Percentiles rank a stretch among this genome's conserved stretches.
Conservation (phyloP, 2,888 invertebrate genomes). For the Phlogophora meticulosa region DNA sequence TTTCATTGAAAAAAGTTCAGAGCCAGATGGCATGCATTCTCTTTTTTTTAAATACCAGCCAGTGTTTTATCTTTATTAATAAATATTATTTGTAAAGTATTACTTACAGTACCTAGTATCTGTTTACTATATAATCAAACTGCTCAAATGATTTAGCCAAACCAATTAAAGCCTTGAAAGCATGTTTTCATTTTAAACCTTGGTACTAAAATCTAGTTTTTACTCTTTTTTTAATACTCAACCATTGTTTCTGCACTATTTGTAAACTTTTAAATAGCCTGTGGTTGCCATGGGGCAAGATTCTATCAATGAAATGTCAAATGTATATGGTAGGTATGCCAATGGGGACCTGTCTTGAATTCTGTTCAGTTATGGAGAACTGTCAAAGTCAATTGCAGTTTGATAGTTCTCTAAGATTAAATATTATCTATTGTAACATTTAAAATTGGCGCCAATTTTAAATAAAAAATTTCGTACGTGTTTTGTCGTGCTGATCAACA, state of each 20-base stretch:
- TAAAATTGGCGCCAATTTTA: too few relatives aligned
- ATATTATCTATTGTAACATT: neutral
- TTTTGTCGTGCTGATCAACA: too few relatives aligned
- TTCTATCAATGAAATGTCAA: constrained; percentile 27
- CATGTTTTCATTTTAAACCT: constrained; percentile 17
- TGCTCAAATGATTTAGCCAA: neutral
- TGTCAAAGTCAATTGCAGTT: too few relatives aligned
- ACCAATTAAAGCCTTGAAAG: neutral
- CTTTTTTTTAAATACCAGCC: too few relatives aligned
- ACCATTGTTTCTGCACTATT: constrained; percentile 45
- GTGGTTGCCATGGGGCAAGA: constrained; percentile 9
- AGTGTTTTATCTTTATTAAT: too few relatives aligned
- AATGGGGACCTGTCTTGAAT: neutral
- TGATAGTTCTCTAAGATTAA: neutral
- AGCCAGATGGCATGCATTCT: too few relatives aligned
- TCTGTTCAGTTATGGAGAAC: too few relatives aligned
- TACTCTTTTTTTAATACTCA: neutral
- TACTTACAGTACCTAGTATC: too few relatives aligned
- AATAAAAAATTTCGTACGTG: too few relatives aligned
- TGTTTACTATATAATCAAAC: too few relatives aligned
- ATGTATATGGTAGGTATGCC: neutral
- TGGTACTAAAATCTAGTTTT: neutral
- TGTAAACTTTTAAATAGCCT: constrained; percentile 22
- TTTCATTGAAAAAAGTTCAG: too few relatives aligned
- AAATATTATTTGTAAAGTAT: too few relatives aligned